phyloP scores from a whole-genome alignment of 2,888 invertebrate species.

The Beris chalybata region DNA sequence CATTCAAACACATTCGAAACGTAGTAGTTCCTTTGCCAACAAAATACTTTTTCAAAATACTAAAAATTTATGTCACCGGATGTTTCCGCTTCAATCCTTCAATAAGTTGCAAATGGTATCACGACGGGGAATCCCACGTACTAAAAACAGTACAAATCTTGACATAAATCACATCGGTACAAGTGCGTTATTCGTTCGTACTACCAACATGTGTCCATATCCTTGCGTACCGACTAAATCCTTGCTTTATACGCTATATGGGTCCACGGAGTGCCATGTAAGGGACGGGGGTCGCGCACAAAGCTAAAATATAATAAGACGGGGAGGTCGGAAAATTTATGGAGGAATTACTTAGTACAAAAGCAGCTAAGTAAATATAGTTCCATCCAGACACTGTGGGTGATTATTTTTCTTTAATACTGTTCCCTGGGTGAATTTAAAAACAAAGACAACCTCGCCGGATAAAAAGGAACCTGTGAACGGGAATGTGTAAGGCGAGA shows the following conservation, averaged over 20 bases:
- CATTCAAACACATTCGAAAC: too few relatives aligned
- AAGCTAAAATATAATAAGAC: slow-evolving; percentile 50
- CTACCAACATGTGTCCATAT: slow-evolving; percentile 20
- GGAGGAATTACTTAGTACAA: slow-evolving; percentile 32
- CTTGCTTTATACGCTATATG: slow-evolving; percentile 22
- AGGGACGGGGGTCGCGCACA: slow-evolving; percentile 9
- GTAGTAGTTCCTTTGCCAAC: too few relatives aligned
- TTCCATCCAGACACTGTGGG: slow-evolving; percentile 36
- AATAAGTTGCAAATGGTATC: slow-evolving; percentile 17
- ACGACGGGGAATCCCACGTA: slow-evolving; percentile 15
- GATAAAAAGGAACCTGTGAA: background rate
- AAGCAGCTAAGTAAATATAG: slow-evolving; percentile 33
- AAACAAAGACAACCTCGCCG: slow-evolving; percentile 29
- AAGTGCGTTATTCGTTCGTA: background rate
- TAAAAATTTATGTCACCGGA: background rate
- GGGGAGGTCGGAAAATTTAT: slow-evolving; percentile 28
- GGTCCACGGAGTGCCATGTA: slow-evolving; percentile 15
- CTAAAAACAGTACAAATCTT: background rate
- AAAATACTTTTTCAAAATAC: too few relatives aligned
- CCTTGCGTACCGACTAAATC: background rate
- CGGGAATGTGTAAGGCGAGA: slow-evolving; percentile 18
- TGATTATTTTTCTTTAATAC: slow-evolving; percentile 40
- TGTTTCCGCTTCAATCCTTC: background rate
- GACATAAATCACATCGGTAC: slow-evolving; percentile 20
- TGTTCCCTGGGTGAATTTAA: slow-evolving; percentile 39